Evolutionary conservation across 2,888 invertebrate genomes (phyloP), one percentile per base, ranked within the genome.

Genomic region (Acheta domesticus): DNA sequence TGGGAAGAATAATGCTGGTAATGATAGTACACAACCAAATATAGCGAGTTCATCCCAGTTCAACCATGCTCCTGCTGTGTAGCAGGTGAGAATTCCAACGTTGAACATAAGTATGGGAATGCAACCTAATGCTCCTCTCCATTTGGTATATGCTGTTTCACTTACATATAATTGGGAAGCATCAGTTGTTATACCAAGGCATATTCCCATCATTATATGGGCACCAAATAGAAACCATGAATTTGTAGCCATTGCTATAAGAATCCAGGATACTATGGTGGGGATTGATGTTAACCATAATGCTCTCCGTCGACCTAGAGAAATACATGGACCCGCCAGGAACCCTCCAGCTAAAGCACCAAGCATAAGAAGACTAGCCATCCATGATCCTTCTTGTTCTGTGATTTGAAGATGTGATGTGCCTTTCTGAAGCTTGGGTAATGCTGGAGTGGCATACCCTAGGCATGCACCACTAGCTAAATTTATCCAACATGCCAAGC

Each of bases 71-170:
- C 82, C 82, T 21, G 82, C 82, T 11, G 78, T 73, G 74, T 81
- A 82, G 75, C 81, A 79, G 11, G 79, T 11, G 21, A 83, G 80
- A 14, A 80, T 82, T 16, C 82, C 82, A n/a, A 81, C 75, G 50
- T 82, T 82, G 75, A 82, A 83, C 82, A 82, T 83, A n/a, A 83
- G 79, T 12, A 80, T 75, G 12, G 82, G 82, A 23, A 82, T 79
- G 49, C 82, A 82, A 19, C 82, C 82, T 48, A 83, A 76, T 5
- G 82, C 81, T 19, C 82, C 82, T 14, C 82, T 80, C 80, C 81
- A 78, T 5, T 80, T 76, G 3, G 82, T 48, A 5, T 80, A 81
- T 19, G 81, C 80, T 49, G 79, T 79, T 76, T 82, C 82, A 48
- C 82, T 81, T 14, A 82, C 81, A 74, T 82, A 82, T 11, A 82